Percentiles rank a stretch among this genome's conserved stretches.
These are phyloP conservation scores for Micrastur ruficollis DNA, from an alignment of 2,797 vertebrate species.

Conservation along the genomic window DNA sequence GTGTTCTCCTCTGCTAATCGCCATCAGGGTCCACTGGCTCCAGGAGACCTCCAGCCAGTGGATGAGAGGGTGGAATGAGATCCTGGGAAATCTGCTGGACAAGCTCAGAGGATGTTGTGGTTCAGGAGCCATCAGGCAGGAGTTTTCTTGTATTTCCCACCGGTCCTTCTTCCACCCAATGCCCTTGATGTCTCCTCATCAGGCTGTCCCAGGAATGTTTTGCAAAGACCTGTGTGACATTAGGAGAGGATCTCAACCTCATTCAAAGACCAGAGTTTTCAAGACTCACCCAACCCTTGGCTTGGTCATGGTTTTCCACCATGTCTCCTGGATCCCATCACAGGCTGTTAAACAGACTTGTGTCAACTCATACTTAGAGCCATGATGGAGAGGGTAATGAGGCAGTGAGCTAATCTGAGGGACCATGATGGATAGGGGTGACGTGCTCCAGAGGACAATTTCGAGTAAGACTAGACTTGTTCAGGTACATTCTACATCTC, in stretches of 20 bases:
- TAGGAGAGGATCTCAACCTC: background rate
- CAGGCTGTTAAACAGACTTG: background rate
- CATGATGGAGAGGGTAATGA: background rate
- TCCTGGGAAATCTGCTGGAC: background rate
- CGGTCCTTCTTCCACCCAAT: background rate
- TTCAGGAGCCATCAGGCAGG: background rate
- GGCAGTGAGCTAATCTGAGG: background rate
- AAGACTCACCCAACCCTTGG: background rate
- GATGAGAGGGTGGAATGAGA: background rate
- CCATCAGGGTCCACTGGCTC: background rate
- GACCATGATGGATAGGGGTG: background rate
- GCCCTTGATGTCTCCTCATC: background rate
- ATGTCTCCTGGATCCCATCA: background rate
- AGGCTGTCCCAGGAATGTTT: background rate
- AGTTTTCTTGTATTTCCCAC: background rate
- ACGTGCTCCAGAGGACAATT: background rate
- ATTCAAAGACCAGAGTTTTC: background rate
- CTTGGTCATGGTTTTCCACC: background rate
- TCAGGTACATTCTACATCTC: background rate
- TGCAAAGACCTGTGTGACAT: background rate
- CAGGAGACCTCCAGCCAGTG: background rate
- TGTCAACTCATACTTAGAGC: background rate
- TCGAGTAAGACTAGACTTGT: background rate
- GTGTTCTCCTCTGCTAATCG: background rate
- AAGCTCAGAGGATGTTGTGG: fast-evolving